These are phyloP conservation scores for Hemichromis elongatus DNA, from an alignment of 2,113 vertebrate genomes.

Conservation along the genomic window DNA sequence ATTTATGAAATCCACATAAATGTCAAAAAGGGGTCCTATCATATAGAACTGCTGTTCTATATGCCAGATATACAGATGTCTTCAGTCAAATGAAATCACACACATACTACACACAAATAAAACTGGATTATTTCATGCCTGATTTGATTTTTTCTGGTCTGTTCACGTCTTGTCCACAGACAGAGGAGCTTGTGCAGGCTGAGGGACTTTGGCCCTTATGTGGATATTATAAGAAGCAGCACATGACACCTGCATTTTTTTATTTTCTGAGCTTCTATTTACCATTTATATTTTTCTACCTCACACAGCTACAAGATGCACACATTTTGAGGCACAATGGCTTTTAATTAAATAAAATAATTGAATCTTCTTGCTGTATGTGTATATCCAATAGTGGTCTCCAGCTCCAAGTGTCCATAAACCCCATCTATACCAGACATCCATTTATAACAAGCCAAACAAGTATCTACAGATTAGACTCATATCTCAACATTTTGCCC, in stretches of 20 bases:
- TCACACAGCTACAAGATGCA: accelerated
- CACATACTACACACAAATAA: neutral
- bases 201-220: constrained; percentile 13
- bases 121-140: constrained; percentile 19
- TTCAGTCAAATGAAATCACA: neutral
- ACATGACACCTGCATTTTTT: neutral
- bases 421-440: neutral
- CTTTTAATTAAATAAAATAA: neutral
- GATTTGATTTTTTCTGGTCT: constrained; percentile 33
- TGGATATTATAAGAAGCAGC: neutral
- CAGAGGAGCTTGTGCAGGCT: constrained; percentile 6
- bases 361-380: neutral
- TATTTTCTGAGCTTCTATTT: neutral
- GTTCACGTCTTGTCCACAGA: constrained; percentile 26
- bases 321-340: neutral
- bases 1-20: neutral
- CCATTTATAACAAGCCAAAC: constrained; percentile 6
- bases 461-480: constrained; percentile 5
- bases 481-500: neutral
- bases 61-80: neutral
- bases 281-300: neutral
- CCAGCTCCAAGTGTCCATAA: neutral
- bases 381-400: neutral
- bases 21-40: accelerated
- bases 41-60: neutral